A percentile compares a stretch with the other conserved stretches of the same genome.
These are phyloP conservation scores for Holothuria glaberrima DNA, from an alignment of 35 echinoderm and acorn worm species.

Conservation along the genomic window DNA sequence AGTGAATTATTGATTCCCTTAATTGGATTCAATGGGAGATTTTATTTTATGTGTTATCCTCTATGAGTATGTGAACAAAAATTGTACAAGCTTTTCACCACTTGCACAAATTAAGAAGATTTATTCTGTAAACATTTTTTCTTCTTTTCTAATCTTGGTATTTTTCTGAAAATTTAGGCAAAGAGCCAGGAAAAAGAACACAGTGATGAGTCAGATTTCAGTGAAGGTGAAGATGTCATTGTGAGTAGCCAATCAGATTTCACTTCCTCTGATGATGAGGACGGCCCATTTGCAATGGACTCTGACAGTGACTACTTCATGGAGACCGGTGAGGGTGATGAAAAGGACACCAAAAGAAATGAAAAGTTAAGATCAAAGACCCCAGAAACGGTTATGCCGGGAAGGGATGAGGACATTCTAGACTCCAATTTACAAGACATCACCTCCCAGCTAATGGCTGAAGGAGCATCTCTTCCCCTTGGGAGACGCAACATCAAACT, in stretches of 20 bases:
- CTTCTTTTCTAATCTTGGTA: no score
- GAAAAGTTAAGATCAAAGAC: slow-evolving; percentile 17
- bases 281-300: slow-evolving; percentile 43
- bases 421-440: slow-evolving; percentile 32
- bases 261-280: slow-evolving; percentile 49
- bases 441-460: slow-evolving; percentile 43
- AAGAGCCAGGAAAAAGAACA: slow-evolving; percentile 48
- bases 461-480: slow-evolving; percentile 20
- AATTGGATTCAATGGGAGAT: no score
- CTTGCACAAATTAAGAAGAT: no score
- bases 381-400: background rate
- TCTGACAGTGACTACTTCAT: slow-evolving; percentile 58
- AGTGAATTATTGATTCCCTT: no score
- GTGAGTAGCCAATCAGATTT: slow-evolving; percentile 63
- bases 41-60: no score
- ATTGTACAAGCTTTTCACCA: no score
- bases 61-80: no score
- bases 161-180: background rate
- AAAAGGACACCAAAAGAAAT: slow-evolving; percentile 1
- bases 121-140: no score
- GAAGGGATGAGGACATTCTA: slow-evolving; percentile 9
- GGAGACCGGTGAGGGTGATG: slow-evolving; percentile 11
- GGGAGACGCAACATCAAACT: slow-evolving; percentile 47
- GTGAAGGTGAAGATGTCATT: slow-evolving; percentile 49
- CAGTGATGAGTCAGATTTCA: slow-evolving; percentile 51